Base-by-base conservation (phyloP, 2,888 invertebrate genomes). In the Pardosa pseudoannulata region DNA sequence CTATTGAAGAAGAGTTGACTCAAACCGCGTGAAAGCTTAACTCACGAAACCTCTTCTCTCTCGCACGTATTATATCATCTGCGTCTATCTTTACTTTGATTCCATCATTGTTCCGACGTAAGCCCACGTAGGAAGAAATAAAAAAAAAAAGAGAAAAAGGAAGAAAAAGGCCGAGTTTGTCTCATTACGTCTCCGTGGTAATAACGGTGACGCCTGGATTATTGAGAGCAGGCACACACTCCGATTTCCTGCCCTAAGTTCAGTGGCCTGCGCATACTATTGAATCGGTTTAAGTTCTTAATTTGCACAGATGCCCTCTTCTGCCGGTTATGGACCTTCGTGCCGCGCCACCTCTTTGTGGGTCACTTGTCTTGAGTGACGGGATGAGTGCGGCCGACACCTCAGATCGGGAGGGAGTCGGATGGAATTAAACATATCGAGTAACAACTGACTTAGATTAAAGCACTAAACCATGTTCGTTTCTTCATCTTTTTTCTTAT, bases 341-440 rank as follows among this genome's bases (percentile, higher is more conserved):
- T 16, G 46, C 2, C 9, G 5, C 16, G 46, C 16, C 16, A 7
- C 2, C 46, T 46, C 46, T 46, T 56, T 56, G 23, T 56, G 56
- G 56, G 56, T 56, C 56, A 56, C 56, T 56, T 56, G 56, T 23
- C 56, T 56, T 19, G 56, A 56, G 56, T 56, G 56, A 23, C 56
- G 23, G 56, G 56, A 6, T 23, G 23, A 56, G 3, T 36, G 36
- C 9, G 36, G n/a, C n/a, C n/a, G n/a, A n/a, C n/a, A n/a, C n/a
- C n/a, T n/a, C n/a, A n/a, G 36, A 36, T 36, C 9, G 9, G 36
- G 36, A 9, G 36, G 36, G 36, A 7, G 36, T 36, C 6, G 9
- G 36, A 36, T 36, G 36, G 36, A 16, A 46, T 46, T 46, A 46
- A 16, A 46, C 2, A 16, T 46, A 13, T 46, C 46, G 16, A 13